These are phyloP conservation scores for Acrossocheilus wenchowensis DNA, from an alignment of 2,797 vertebrate genomes.

Conservation along the genomic window DNA sequence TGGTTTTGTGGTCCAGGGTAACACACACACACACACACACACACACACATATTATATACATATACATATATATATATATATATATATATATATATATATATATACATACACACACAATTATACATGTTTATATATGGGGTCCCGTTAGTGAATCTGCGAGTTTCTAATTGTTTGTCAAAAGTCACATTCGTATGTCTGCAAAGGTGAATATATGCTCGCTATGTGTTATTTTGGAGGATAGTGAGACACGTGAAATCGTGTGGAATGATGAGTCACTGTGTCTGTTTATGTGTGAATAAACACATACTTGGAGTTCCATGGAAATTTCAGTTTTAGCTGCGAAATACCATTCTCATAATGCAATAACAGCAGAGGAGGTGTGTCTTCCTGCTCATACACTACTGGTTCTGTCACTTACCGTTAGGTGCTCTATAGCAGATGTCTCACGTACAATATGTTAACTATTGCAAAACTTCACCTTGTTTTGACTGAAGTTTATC, in stretches of 20 bases:
- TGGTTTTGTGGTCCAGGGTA: too few species aligned
- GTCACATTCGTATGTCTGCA: neutral
- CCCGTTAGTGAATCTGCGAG: neutral
- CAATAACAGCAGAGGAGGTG: conserved; percentile 6
- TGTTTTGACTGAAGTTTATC: conserved; percentile 45
- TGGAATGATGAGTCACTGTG: conserved; percentile 25
- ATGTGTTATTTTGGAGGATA: neutral
- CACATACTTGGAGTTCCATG: conserved; percentile 47
- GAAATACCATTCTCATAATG: conserved; percentile 28
- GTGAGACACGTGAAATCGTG: conserved; percentile 9
- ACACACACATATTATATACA: too few species aligned
- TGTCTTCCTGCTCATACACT: neutral
- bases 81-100: too few species aligned
- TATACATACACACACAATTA: too few species aligned
- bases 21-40: neutral
- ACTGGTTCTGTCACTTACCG: neutral
- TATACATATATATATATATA: too few species aligned
- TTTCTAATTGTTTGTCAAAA: neutral
- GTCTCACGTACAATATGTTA: conserved; percentile 47
- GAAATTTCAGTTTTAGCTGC: conserved; percentile 5
- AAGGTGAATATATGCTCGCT: neutral
- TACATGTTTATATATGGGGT: too few species aligned
- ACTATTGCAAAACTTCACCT: conserved; percentile 59
- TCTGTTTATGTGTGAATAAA: conserved; percentile 27
- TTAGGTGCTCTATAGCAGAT: neutral